phyloP scores from a whole-genome alignment of 2,797 vertebrate species.

The Meda fulgida region DNA sequence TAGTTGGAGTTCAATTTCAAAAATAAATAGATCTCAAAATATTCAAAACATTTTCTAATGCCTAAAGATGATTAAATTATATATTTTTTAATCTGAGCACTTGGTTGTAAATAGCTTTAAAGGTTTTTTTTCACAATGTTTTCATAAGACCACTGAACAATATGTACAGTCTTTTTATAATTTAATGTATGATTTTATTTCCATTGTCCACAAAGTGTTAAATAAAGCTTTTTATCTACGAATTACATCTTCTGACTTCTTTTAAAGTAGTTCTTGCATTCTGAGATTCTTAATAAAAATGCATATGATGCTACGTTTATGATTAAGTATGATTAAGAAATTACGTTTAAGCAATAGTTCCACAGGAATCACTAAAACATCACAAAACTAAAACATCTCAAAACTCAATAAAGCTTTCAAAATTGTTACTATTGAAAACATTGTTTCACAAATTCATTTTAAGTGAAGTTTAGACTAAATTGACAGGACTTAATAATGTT shows the following conservation, averaged over 20 bases:
- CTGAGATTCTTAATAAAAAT: background rate
- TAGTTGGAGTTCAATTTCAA: background rate
- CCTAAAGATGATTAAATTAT: background rate
- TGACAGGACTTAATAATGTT: no score
- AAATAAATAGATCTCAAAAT: background rate
- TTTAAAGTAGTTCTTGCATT: background rate
- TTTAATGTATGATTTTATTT: background rate
- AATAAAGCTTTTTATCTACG: background rate
- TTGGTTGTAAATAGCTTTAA: background rate
- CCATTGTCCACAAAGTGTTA: background rate
- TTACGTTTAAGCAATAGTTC: background rate
- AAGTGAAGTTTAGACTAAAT: background rate
- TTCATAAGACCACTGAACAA: background rate
- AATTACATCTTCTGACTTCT: background rate
- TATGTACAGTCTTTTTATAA: constrained; percentile 6
- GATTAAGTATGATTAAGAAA: no score
- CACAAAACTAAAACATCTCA: background rate
- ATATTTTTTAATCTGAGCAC: background rate
- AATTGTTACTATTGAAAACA: background rate
- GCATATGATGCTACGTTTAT: background rate
- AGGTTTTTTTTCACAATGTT: background rate
- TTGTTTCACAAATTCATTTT: background rate
- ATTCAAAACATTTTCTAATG: background rate
- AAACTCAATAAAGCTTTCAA: background rate
- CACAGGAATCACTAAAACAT: background rate